Conservation (phyloP, 2,888 invertebrate species). For the Agrochola lota region DNA sequence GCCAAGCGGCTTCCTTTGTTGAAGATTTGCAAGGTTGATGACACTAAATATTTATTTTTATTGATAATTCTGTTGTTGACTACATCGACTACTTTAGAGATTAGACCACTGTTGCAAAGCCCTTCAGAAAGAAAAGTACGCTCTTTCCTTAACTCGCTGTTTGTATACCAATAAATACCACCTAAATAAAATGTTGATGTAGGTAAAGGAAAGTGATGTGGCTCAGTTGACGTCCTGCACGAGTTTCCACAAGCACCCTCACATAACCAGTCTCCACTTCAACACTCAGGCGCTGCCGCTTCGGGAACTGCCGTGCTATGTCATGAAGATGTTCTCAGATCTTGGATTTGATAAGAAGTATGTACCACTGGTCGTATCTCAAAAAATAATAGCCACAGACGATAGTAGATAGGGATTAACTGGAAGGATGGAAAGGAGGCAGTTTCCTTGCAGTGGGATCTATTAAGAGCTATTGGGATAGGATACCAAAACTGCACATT, state of each 20-base stretch:
- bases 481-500: not conserved
- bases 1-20: too few species aligned
- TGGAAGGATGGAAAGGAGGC: not conserved
- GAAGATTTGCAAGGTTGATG: too few species aligned
- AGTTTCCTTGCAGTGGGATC: not conserved
- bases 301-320: conserved; percentile 91
- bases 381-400: not conserved
- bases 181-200: not conserved
- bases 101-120: not conserved
- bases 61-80: not conserved
- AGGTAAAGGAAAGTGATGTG: conserved; percentile 91
- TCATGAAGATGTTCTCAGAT: conserved; percentile 93
- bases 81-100: not conserved
- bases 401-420: not conserved
- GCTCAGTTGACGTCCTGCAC: conserved; percentile 87
- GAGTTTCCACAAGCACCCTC: conserved; percentile 88
- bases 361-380: conserved; percentile 1
- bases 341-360: conserved; percentile 92
- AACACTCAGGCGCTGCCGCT: conserved; percentile 90
- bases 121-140: not conserved
- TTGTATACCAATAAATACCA: not conserved
- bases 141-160: not conserved
- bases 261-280: conserved; percentile 89
- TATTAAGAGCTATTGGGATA: not conserved
- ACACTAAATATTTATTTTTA: too few species aligned